Evolutionary conservation across 2,113 vertebrate genomes (phyloP).

Genomic region (Elgaria multicarinata): DNA sequence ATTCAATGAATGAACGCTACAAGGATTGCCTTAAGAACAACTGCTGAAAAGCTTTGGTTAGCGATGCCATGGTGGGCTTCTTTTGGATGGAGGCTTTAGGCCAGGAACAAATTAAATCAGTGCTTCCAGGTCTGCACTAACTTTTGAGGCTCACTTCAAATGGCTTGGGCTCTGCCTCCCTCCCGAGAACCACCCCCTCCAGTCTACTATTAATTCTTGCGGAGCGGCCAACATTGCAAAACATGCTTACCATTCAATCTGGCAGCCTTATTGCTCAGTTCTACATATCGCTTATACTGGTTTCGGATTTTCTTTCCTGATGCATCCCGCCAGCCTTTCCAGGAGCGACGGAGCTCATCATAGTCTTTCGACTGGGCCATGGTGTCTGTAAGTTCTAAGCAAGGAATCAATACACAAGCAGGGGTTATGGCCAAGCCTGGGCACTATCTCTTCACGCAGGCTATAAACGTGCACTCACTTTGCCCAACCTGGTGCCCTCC

Average conservation of each 20-base stretch:
- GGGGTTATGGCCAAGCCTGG: neutral
- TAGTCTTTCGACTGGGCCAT: conserved; percentile 91
- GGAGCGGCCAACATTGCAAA: too few species aligned
- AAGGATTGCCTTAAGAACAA: neutral
- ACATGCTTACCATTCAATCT: conserved; percentile 85
- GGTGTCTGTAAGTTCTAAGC: conserved; percentile 86
- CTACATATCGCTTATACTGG: conserved; percentile 86
- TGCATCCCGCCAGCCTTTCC: conserved; percentile 92
- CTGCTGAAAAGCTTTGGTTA: neutral
- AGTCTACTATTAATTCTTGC: neutral
- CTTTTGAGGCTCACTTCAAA: neutral
- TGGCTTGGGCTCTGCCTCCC: neutral
- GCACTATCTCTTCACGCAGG: neutral
- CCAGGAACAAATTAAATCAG: neutral
- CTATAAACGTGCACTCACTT: neutral
- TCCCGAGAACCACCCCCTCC: neutral
- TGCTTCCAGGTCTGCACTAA: neutral
- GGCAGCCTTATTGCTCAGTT: conserved; percentile 91
- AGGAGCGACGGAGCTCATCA: conserved; percentile 87
- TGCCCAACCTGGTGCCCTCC: neutral
- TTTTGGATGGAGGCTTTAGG: neutral
- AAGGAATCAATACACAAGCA: neutral
- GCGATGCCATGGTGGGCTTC: neutral
- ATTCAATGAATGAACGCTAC: neutral
- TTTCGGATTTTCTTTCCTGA: conserved; percentile 85